These are phyloP conservation scores for Atrina japonica DNA, from an alignment of 2,888 invertebrate species.

Conservation along the genomic window DNA sequence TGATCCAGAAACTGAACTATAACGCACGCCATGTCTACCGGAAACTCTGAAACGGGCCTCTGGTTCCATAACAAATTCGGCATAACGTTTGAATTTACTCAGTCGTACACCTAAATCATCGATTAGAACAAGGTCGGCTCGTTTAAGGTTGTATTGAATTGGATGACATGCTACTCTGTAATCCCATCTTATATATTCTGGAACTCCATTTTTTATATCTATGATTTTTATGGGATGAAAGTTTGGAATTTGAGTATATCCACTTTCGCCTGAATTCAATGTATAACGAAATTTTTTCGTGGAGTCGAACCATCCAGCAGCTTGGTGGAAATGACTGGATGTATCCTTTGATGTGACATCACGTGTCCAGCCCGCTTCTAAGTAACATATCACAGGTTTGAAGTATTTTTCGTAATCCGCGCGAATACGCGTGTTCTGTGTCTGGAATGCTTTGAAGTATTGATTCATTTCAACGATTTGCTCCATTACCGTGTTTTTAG, in stretches of 20 bases:
- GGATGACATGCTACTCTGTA: slow-evolving; percentile 66
- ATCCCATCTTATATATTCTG: slow-evolving; percentile 68
- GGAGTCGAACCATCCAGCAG: slow-evolving; percentile 61
- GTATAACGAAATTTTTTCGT: slow-evolving; percentile 62
- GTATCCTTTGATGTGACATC: no score
- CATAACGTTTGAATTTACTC: slow-evolving; percentile 26
- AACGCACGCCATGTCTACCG: neutral
- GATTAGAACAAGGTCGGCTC: slow-evolving; percentile 35
- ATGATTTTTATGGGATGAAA: slow-evolving; percentile 67
- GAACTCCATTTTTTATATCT: slow-evolving; percentile 54
- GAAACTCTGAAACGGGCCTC: slow-evolving; percentile 40
- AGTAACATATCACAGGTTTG: slow-evolving; percentile 68
- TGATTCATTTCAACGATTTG: slow-evolving; percentile 69
- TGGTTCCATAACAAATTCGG: slow-evolving; percentile 39
- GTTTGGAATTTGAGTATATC: slow-evolving; percentile 60
- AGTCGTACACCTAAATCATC: slow-evolving; percentile 58
- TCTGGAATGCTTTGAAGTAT: slow-evolving; percentile 72
- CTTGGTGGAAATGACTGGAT: no score
- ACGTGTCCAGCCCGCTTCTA: slow-evolving; percentile 74
- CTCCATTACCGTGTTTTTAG: slow-evolving; percentile 51
- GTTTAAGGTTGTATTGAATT: slow-evolving; percentile 51
- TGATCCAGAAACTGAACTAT: slow-evolving; percentile 16
- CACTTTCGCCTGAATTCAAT: slow-evolving; percentile 61
- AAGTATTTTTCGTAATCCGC: slow-evolving; percentile 72
- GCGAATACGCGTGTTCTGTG: slow-evolving; percentile 56